Evolutionary conservation across 2,113 vertebrate genomes (phyloP).

Genomic region (Chaetops frenatus): DNA sequence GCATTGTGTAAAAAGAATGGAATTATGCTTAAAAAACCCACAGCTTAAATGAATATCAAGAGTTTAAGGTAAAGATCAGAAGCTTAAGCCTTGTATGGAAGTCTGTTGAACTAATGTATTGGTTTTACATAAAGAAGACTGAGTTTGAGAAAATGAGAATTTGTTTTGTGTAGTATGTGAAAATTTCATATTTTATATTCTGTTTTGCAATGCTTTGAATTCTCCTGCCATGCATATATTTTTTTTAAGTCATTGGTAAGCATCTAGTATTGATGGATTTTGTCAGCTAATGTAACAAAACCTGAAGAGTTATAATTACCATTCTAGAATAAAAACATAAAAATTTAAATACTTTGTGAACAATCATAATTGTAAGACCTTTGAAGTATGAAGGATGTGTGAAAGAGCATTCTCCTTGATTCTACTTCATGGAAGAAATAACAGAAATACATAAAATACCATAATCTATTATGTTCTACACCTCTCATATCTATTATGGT

Average conservation of each 20-base stretch:
- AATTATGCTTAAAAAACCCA: background rate
- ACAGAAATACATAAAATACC: background rate
- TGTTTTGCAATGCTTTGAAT: background rate
- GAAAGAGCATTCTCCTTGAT: background rate
- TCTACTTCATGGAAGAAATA: background rate
- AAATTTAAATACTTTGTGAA: background rate
- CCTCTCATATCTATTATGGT: background rate
- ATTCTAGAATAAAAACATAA: rapidly evolving
- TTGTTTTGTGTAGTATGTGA: background rate
- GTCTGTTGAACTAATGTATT: background rate
- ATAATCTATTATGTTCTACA: background rate
- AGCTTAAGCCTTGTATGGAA: background rate
- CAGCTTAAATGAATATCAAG: background rate
- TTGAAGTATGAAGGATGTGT: background rate
- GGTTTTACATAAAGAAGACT: background rate
- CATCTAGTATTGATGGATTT: background rate
- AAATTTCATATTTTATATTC: background rate
- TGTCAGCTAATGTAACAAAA: background rate
- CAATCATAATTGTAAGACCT: background rate
- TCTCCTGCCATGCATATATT: background rate
- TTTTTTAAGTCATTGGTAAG: background rate
- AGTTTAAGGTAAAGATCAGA: background rate
- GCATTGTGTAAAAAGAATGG: background rate
- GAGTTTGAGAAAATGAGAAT: background rate
- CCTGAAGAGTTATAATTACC: background rate